Evolutionary conservation across 1,140 invertebrate species (phyloP).

Genomic region (Andricus grossulariae): DNA sequence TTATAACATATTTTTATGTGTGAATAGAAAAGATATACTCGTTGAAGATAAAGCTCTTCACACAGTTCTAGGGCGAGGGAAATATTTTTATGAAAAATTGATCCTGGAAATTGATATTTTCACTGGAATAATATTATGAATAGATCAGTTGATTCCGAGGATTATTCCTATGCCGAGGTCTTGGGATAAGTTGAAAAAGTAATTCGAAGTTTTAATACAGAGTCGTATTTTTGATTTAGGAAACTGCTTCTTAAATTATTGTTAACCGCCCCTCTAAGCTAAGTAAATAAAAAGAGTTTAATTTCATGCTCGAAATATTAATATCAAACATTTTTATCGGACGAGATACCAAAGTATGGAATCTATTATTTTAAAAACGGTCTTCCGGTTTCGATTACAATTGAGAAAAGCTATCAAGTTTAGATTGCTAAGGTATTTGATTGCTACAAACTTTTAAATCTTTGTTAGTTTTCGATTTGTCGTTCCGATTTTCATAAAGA

Average conservation of each 20-base stretch:
- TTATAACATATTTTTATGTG: slow-evolving; percentile 22
- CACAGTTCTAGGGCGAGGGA: not conserved
- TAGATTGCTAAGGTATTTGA: no score
- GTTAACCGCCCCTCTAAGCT: no score
- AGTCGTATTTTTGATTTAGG: not conserved
- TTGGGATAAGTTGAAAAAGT: not conserved
- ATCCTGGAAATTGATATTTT: slow-evolving; percentile 1
- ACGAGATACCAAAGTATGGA: no score
- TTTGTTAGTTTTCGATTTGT: no score
- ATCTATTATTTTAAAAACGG: no score
- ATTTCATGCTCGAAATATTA: no score
- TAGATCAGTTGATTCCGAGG: not conserved
- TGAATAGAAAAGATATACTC: not conserved
- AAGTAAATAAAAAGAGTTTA: no score
- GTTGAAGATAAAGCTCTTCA: not conserved
- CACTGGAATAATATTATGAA: slow-evolving; percentile 17
- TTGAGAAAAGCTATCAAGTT: no score
- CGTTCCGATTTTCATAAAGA: no score
- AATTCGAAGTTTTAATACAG: not conserved
- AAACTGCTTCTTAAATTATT: not conserved
- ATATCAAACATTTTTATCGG: no score
- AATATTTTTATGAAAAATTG: slow-evolving; percentile 21
- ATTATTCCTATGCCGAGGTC: not conserved
- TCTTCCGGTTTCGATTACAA: no score
- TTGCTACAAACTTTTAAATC: no score